Percentiles rank a stretch among this genome's conserved stretches.
These are phyloP conservation scores for Monodelphis domestica DNA, from an alignment of 2,797 vertebrate species.

Conservation along the genomic window DNA sequence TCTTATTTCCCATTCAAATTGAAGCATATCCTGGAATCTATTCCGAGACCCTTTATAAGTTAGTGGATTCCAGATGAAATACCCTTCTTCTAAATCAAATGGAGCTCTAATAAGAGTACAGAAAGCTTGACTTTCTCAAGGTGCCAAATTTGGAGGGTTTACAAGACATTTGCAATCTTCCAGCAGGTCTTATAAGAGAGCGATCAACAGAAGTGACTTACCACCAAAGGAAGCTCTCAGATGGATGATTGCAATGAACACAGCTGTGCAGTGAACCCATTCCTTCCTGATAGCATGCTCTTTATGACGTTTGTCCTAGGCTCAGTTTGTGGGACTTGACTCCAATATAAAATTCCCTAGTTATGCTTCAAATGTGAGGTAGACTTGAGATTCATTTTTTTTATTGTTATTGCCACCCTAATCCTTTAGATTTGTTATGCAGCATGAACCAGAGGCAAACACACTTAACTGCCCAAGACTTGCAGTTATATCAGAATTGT, in stretches of 20 bases:
- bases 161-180: neutral
- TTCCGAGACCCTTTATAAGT: neutral
- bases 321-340: neutral
- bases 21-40: neutral
- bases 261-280: neutral
- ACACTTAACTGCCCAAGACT: constrained; percentile 54
- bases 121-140: neutral
- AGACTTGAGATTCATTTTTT: neutral
- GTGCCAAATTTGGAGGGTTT: neutral
- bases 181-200: neutral
- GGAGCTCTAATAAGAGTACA: neutral
- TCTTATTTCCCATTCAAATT: neutral
- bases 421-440: constrained; percentile 63
- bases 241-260: neutral
- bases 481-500: constrained; percentile 61
- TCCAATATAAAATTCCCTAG: neutral
- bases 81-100: neutral
- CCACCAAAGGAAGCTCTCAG: neutral
- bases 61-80: neutral
- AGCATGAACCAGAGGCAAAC: constrained; percentile 65
- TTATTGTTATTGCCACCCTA: constrained; percentile 63
- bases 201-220: neutral
- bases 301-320: neutral
- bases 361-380: neutral
- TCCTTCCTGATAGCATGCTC: neutral